Evolutionary conservation across 2,888 invertebrate species (phyloP).

Genomic region (Adineta ricciae): DNA sequence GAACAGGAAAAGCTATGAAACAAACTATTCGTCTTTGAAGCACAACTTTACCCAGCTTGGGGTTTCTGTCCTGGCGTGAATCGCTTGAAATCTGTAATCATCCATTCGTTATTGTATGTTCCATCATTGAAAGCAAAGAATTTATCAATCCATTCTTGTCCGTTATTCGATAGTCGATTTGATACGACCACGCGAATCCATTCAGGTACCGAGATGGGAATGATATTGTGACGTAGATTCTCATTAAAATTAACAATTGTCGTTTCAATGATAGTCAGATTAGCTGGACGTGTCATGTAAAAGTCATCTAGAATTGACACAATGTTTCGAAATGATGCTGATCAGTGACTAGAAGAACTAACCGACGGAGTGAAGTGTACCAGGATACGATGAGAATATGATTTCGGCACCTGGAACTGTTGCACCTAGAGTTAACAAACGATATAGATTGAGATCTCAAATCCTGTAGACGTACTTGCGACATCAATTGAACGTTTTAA

Average conservation of each 20-base stretch:
- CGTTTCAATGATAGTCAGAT: constrained; percentile 62
- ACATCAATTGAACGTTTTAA: background rate
- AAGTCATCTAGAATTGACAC: constrained; percentile 12
- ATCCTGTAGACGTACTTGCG: background rate
- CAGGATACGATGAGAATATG: constrained; percentile 73
- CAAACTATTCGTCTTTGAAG: background rate
- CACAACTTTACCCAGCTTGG: constrained; percentile 46
- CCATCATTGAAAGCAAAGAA: constrained; percentile 66
- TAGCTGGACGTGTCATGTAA: background rate
- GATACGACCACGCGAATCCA: constrained; percentile 71
- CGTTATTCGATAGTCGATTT: constrained; percentile 66
- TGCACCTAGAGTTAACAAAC: constrained; percentile 35
- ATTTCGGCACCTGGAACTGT: constrained; percentile 61
- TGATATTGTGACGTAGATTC: constrained; percentile 61
- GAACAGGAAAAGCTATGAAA: no score
- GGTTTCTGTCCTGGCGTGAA: constrained; percentile 52
- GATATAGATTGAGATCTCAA: no score
- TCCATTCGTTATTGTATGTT: constrained; percentile 74
- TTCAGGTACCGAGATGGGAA: constrained; percentile 59
- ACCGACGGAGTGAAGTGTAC: constrained; percentile 65
- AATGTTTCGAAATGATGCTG: background rate
- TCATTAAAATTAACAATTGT: constrained; percentile 66
- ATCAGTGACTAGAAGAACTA: constrained; percentile 63
- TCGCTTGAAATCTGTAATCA: constrained; percentile 64
- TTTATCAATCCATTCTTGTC: constrained; percentile 63